These are phyloP conservation scores for Scolopax bukidnonensis DNA, from an alignment of 2,797 vertebrate species.

Conservation along the genomic window DNA sequence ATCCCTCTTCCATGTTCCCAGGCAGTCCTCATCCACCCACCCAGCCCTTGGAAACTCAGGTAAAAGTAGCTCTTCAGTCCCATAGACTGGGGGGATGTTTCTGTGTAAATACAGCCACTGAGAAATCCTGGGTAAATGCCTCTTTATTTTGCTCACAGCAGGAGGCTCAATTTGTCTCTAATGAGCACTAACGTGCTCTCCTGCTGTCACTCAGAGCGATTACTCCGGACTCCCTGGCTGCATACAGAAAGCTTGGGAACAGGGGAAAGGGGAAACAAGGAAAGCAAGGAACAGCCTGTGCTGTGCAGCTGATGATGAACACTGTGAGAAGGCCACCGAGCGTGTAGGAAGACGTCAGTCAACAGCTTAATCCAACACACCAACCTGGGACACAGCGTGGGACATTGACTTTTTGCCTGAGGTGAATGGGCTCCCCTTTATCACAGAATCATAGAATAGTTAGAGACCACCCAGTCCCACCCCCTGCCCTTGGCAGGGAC, in stretches of 20 bases:
- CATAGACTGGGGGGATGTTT: background rate
- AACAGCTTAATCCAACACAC: accelerated
- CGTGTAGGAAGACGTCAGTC: background rate
- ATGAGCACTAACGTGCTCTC: background rate
- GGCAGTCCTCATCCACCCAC: background rate
- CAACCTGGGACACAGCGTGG: accelerated
- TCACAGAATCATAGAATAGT: too few relatives aligned
- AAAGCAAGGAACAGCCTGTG: background rate
- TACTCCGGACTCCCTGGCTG: background rate
- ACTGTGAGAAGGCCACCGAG: accelerated
- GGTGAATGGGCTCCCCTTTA: accelerated
- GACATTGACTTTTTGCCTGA: accelerated
- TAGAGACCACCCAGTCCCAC: too few relatives aligned
- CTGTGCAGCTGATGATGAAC: accelerated
- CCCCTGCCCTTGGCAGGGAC: too few relatives aligned
- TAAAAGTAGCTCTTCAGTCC: background rate
- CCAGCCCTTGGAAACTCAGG: background rate
- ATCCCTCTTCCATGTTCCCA: accelerated
- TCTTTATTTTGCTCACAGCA: slow-evolving; percentile 49
- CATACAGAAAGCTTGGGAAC: background rate
- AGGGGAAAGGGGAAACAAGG: too few relatives aligned
- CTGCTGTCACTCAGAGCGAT: background rate
- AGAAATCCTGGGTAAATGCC: slow-evolving; percentile 1
- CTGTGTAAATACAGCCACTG: background rate
- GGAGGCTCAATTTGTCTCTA: slow-evolving; percentile 45